phyloP scores from a whole-genome alignment of 1,140 invertebrate species.

The Leptinotarsa undecemlineata region DNA sequence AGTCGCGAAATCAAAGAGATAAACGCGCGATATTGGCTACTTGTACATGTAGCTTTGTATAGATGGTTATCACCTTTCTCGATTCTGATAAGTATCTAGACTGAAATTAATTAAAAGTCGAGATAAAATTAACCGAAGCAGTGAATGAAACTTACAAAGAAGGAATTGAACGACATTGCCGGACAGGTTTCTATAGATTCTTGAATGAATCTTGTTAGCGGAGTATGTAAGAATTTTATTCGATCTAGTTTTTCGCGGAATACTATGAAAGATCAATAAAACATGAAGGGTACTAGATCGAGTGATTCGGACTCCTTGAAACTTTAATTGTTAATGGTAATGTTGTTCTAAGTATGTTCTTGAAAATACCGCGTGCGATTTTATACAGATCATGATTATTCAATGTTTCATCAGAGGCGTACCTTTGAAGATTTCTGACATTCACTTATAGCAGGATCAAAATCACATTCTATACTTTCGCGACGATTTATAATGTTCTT shows the following conservation, averaged over 20 bases:
- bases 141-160: conserved; percentile 23
- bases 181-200: conserved; percentile 17
- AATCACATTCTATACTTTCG: no score
- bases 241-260: not conserved
- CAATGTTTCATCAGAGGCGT: no score
- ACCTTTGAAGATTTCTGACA: no score
- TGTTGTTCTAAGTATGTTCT: no score
- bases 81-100: conserved; percentile 21
- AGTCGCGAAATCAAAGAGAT: not conserved
- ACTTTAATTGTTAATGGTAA: no score
- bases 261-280: not conserved
- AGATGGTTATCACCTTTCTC: conserved; percentile 18
- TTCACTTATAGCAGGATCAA: no score
- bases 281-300: not conserved
- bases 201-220: not conserved
- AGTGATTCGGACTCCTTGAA: no score
- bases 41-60: conserved; percentile 12
- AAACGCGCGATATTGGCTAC: conserved; percentile 12
- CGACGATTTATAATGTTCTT: no score
- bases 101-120: conserved; percentile 23
- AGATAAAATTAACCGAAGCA: conserved; percentile 22
- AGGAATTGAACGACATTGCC: conserved; percentile 20
- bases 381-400: no score
- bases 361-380: no score
- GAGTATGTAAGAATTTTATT: not conserved